Evolutionary conservation across 2,888 invertebrate genomes (phyloP).

Genomic region (Eupithecia exiguata): DNA sequence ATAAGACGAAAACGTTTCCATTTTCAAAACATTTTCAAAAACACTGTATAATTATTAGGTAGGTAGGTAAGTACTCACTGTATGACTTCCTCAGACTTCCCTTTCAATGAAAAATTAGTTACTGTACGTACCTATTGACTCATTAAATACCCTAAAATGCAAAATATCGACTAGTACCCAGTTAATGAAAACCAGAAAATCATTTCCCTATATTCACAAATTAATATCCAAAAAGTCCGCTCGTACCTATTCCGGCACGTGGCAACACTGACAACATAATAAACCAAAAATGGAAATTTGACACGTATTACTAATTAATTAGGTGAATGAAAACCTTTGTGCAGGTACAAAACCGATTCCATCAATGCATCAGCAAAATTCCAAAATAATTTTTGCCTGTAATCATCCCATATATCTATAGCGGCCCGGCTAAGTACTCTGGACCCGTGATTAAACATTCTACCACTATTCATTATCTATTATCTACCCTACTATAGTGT

Average conservation of each 20-base stretch:
- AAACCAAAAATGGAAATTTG: slow-evolving; percentile 44
- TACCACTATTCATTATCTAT: slow-evolving; percentile 80
- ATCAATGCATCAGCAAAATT: slow-evolving; percentile 65
- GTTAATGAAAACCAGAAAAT: slow-evolving; percentile 23
- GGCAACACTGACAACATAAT: slow-evolving; percentile 42
- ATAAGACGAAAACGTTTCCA: background rate
- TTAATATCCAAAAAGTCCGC: slow-evolving; percentile 23
- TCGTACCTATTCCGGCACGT: background rate
- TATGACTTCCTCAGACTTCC: background rate
- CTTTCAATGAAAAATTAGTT: background rate
- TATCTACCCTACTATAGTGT: slow-evolving; percentile 44
- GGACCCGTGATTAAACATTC: slow-evolving; percentile 80
- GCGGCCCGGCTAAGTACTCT: slow-evolving; percentile 70
- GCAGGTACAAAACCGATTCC: slow-evolving; percentile 45
- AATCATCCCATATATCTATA: slow-evolving; percentile 76
- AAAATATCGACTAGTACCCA: background rate
- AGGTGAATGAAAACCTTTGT: slow-evolving; percentile 41
- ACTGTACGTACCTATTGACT: background rate
- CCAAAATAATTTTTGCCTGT: slow-evolving; percentile 73
- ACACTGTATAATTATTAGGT: background rate
- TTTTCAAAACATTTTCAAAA: background rate
- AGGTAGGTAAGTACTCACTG: background rate
- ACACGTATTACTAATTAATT: slow-evolving; percentile 49
- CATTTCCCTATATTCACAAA: slow-evolving; percentile 25
- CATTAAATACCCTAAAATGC: background rate